Evolutionary conservation across 2,113 vertebrate genomes (phyloP).

Genomic region (Hyperopisus bebe): DNA sequence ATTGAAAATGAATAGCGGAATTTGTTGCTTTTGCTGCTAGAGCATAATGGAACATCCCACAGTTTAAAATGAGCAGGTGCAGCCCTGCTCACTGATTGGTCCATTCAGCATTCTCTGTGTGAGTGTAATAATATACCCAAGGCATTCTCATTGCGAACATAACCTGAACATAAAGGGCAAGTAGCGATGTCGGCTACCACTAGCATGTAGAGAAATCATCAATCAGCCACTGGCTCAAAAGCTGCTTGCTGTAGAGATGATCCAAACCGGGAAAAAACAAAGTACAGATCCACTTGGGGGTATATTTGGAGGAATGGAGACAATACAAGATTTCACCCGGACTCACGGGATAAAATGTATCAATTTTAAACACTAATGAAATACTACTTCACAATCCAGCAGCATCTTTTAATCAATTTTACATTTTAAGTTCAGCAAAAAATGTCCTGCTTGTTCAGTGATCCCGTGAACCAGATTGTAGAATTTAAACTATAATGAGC

Average conservation of each 20-base stretch:
- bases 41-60: neutral
- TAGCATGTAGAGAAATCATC: neutral
- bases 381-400: neutral
- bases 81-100: neutral
- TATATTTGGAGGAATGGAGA: neutral
- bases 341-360: neutral
- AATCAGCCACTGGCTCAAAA: neutral
- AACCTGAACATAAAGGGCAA: neutral
- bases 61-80: neutral
- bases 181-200: neutral
- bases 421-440: neutral
- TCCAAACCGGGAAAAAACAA: neutral
- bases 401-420: slow-evolving; percentile 3
- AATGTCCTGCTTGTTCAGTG: neutral
- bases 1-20: neutral
- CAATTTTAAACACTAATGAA: neutral
- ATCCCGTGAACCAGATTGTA: neutral
- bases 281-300: neutral
- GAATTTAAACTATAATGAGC: neutral
- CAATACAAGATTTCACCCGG: neutral
- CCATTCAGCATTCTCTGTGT: neutral
- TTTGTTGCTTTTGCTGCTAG: neutral
- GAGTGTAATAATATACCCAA: neutral
- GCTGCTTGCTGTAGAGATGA: neutral
- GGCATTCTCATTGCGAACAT: neutral